These are phyloP conservation scores for Rhea pennata DNA, from an alignment of 2,113 vertebrate species.

Conservation along the genomic window DNA sequence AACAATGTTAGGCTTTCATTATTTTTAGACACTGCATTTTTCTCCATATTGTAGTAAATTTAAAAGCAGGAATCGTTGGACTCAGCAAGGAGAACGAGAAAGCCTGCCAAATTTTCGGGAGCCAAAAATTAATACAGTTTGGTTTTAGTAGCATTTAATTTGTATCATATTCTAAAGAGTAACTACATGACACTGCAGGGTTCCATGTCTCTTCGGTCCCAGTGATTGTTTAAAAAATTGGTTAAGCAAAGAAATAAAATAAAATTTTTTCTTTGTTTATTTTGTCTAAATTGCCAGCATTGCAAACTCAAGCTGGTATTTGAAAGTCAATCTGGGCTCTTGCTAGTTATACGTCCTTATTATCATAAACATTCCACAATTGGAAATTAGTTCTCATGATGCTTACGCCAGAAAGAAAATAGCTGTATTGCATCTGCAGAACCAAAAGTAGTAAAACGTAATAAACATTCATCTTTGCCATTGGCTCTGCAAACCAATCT, in stretches of 20 bases:
- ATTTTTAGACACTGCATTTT: slow-evolving; percentile 8
- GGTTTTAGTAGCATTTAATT: neutral
- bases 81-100: neutral
- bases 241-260: neutral
- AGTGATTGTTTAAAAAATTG: neutral
- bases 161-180: neutral
- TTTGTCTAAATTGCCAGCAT: neutral
- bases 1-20: neutral
- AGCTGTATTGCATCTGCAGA: slow-evolving; percentile 50
- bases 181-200: neutral
- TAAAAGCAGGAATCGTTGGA: neutral
- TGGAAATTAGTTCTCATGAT: slow-evolving; percentile 25
- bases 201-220: neutral
- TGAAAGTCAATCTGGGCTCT: slow-evolving; percentile 18
- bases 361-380: slow-evolving; percentile 43
- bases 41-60: neutral
- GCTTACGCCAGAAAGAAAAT: slow-evolving; percentile 36
- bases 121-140: slow-evolving; percentile 11
- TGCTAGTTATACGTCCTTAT: slow-evolving; percentile 10
- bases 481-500: slow-evolving; percentile 44
- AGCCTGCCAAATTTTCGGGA: neutral
- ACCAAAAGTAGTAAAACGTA: slow-evolving; percentile 41
- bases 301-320: neutral
- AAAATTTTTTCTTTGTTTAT: neutral
- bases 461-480: slow-evolving; percentile 53